These are phyloP conservation scores for Nyleta sp. DNA, from an alignment of 2,888 invertebrate species.

Conservation along the genomic window DNA sequence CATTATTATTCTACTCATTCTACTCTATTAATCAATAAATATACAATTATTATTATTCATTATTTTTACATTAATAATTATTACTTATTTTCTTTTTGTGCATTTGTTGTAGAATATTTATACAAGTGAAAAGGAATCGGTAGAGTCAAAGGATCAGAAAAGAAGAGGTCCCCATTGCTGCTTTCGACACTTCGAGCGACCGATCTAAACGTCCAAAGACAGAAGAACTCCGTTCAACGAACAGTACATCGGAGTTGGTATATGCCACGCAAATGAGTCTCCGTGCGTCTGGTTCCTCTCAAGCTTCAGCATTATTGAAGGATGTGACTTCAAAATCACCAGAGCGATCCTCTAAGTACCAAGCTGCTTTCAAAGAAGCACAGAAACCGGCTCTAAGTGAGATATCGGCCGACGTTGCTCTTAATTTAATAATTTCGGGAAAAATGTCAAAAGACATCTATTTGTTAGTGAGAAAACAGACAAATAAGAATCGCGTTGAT, in stretches of 20 bases:
- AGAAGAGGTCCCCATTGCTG: no score
- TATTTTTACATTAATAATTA: no score
- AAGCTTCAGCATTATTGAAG: constrained; percentile 1
- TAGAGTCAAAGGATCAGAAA: no score
- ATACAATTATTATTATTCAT: no score
- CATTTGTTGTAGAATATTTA: no score
- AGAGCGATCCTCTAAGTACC: background rate
- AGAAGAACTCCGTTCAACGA: constrained; percentile 8
- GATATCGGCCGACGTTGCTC: constrained; percentile 9
- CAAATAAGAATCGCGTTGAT: background rate
- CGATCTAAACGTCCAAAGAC: no score
- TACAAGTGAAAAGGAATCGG: no score
- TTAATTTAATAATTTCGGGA: constrained; percentile 24
- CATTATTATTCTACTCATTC: no score
- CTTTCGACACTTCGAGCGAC: no score
- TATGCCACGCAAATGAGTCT: constrained; percentile 8
- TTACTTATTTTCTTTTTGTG: no score
- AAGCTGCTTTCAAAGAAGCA: background rate
- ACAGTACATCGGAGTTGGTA: background rate
- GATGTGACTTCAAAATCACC: background rate
- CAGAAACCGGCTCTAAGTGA: background rate
- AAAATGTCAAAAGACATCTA: constrained; percentile 17
- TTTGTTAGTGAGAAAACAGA: background rate
- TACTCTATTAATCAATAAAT: no score
- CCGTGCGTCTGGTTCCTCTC: background rate